These are phyloP conservation scores for Platycnemis pennipes DNA, from an alignment of 2,888 invertebrate species.

Conservation along the genomic window DNA sequence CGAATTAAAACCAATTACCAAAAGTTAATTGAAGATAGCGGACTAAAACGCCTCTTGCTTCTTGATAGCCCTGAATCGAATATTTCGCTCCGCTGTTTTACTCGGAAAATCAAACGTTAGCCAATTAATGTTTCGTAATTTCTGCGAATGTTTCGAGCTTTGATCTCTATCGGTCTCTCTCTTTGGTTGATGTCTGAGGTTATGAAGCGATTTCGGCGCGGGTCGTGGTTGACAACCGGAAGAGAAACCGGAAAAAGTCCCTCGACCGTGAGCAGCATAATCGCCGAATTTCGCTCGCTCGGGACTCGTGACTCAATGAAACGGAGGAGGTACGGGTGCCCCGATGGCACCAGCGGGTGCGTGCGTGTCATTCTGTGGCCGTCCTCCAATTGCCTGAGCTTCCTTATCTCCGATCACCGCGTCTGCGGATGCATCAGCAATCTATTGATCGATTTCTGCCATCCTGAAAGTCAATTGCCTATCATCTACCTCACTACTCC, in stretches of 20 bases:
- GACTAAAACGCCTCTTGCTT: too few species aligned
- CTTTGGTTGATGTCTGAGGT: not conserved
- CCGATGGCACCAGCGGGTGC: not conserved
- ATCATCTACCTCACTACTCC: too few species aligned
- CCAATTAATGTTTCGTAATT: not conserved
- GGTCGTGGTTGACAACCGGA: not conserved
- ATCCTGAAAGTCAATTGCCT: too few species aligned
- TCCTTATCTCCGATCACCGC: not conserved
- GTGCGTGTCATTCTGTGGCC: not conserved
- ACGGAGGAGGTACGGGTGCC: not conserved
- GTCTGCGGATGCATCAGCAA: too few species aligned
- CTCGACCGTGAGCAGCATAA: not conserved
- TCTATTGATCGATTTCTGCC: too few species aligned
- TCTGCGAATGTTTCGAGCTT: not conserved
- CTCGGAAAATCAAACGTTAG: not conserved
- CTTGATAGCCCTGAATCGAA: not conserved
- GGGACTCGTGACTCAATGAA: conserved; percentile 11
- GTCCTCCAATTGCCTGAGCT: not conserved
- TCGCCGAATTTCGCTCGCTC: not conserved
- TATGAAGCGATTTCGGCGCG: not conserved
- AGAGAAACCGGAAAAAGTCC: not conserved
- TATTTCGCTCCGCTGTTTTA: not conserved
- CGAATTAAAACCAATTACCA: too few species aligned
- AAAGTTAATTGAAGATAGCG: too few species aligned
- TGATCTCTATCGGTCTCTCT: not conserved